Base-by-base conservation (phyloP, 2,888 invertebrate species). In the Oscheius sp. region DNA sequence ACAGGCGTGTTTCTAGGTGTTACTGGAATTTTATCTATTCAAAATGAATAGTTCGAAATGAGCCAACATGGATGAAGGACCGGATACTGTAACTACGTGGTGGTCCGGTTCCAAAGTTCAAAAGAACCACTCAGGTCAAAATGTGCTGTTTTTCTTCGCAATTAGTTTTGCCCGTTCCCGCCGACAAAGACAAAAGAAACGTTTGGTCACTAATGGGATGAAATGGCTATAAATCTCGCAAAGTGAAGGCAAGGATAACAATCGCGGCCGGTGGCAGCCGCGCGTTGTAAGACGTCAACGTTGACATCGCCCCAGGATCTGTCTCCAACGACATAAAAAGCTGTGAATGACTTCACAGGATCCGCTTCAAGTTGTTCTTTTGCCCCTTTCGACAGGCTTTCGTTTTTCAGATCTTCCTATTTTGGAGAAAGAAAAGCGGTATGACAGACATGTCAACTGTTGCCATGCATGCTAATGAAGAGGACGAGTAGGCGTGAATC, bases 281-380 rank as follows among this genome's bases (percentile, higher is more conserved):
- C 68, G 68, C 68, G 68, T 68, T 68, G 68, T 68, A 68, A 68
- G 68, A 68, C 68, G 68, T 68, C 68, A 68, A 68, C 68, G 68
- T 55, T 68, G 68, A 68, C 68, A 68, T 53, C 68, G 68, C 68
- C 68, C 55, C 53, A 53, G 21, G 42, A 13, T 55, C 53, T 35
- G 42, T 53, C 68, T 29, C 68, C 68, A 68, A 33, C 53, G 51
- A 55, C 35, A 13, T 13, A 51, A 68, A 68, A 68, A 68, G 55
- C 68, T 33, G 68, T 55, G 68, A 68, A 55, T 63, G 7, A 29
- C 63, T 63, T 60, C 60, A 48, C 29, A 50, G 51, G n/a, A 47
- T 21, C 65, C 33, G 21, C 48, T 65, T 13, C 32, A n/a, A 65
- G 29, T 32, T 65, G 65, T 35, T 33, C 37, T 35, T 60, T 33